Percentiles rank a stretch among this genome's conserved stretches.
Evolutionary conservation across 2,797 vertebrate genomes (phyloP).

Genomic region (Gymnoscopelus braueri): DNA sequence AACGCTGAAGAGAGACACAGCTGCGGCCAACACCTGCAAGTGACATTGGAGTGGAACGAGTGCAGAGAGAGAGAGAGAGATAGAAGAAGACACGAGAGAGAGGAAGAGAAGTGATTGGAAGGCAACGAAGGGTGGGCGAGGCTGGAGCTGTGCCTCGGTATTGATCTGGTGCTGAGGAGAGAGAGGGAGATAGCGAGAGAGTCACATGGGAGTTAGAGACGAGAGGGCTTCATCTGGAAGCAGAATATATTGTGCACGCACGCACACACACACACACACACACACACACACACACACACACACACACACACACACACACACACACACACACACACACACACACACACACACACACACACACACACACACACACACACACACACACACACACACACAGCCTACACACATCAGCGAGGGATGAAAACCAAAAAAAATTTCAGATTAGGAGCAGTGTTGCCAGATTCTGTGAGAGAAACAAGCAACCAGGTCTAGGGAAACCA

Average conservation of each 20-base stretch:
- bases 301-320: neutral
- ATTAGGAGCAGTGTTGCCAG: no score
- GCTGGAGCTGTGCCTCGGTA: slow-evolving; percentile 4
- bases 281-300: neutral
- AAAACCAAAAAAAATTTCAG: no score
- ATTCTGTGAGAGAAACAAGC: no score
- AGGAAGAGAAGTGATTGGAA: slow-evolving; percentile 30
- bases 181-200: neutral
- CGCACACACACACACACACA: neutral
- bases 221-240: neutral
- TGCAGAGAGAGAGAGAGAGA: neutral
- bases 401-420: no score
- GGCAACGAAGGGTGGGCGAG: slow-evolving; percentile 25
- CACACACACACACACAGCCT: no score
- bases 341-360: neutral
- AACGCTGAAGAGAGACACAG: neutral
- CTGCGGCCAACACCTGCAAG: slow-evolving; percentile 1
- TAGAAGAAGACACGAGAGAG: neutral
- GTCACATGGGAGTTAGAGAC: neutral
- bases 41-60: slow-evolving; percentile 1
- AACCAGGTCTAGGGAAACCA: no score
- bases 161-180: slow-evolving; percentile 12
- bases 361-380: neutral
- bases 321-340: neutral
- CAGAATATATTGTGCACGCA: neutral